Evolutionary conservation across 2,113 vertebrate genomes (phyloP).

Genomic region (Donacobius atricapilla): DNA sequence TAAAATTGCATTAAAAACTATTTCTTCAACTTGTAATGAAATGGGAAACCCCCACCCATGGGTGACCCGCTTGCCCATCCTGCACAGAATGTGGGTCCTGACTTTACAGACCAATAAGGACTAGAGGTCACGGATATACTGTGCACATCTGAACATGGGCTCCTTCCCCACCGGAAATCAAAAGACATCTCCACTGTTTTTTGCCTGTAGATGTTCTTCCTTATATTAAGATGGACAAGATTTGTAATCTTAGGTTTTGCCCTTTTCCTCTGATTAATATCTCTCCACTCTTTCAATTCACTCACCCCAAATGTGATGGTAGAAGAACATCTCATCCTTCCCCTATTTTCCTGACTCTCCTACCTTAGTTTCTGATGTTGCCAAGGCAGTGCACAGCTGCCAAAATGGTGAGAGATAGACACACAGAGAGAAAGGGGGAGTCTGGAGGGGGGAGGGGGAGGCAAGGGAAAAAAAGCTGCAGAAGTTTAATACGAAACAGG

Average conservation of each 20-base stretch:
- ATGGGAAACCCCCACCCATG: fast-evolving
- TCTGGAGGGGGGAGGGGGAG: background rate
- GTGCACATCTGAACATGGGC: background rate
- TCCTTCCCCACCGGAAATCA: background rate
- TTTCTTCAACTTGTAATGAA: background rate
- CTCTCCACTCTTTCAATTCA: background rate
- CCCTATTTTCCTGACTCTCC: background rate
- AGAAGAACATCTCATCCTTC: background rate
- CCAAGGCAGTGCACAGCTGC: background rate
- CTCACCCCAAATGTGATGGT: background rate
- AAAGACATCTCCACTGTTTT: background rate
- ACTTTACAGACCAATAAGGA: background rate
- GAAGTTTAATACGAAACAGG: conserved; percentile 27
- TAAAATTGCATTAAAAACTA: background rate
- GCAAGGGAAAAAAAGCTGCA: background rate
- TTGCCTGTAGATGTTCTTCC: background rate
- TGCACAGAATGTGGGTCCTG: background rate
- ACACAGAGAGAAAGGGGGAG: background rate
- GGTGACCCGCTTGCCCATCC: background rate
- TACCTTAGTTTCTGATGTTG: background rate
- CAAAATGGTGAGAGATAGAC: background rate
- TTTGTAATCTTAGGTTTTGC: background rate
- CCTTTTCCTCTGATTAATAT: background rate
- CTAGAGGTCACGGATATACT: background rate
- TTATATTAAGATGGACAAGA: background rate